Percentiles rank a stretch among this genome's conserved stretches.
Conservation (phyloP, 2,888 invertebrate species). For the Uropetala carovei region DNA sequence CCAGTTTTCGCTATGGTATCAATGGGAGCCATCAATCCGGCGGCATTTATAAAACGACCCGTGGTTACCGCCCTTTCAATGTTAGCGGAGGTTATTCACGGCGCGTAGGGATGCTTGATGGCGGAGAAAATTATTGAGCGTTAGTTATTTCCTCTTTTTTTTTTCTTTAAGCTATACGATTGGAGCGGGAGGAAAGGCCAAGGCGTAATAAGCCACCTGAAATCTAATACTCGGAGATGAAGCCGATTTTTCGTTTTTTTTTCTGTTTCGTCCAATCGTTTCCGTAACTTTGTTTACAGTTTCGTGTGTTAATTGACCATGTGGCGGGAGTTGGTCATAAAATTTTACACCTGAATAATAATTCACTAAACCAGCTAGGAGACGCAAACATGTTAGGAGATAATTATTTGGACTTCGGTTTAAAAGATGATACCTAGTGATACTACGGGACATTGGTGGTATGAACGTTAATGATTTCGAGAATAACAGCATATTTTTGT, state of each 20-base stretch:
- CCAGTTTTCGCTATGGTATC: slow-evolving; percentile 59
- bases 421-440: no score
- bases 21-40: slow-evolving; percentile 52
- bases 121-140: slow-evolving; percentile 42
- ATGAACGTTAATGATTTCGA: no score
- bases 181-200: background rate
- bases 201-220: background rate
- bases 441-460: no score
- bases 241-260: background rate
- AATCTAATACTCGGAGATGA: background rate
- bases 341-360: no score
- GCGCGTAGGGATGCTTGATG: slow-evolving; percentile 36
- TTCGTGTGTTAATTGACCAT: no score
- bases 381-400: no score
- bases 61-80: slow-evolving; percentile 47
- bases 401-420: no score
- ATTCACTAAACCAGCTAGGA: no score
- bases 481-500: no score
- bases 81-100: slow-evolving; percentile 39
- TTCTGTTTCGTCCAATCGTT: background rate
- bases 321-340: no score
- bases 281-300: no score
- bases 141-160: background rate
- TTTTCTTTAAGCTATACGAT: background rate
- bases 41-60: slow-evolving; percentile 28